A percentile compares a stretch with the other conserved stretches of the same genome.
Conservation (phyloP, 2,113 vertebrate genomes). For the Amphilophus citrinellus region DNA sequence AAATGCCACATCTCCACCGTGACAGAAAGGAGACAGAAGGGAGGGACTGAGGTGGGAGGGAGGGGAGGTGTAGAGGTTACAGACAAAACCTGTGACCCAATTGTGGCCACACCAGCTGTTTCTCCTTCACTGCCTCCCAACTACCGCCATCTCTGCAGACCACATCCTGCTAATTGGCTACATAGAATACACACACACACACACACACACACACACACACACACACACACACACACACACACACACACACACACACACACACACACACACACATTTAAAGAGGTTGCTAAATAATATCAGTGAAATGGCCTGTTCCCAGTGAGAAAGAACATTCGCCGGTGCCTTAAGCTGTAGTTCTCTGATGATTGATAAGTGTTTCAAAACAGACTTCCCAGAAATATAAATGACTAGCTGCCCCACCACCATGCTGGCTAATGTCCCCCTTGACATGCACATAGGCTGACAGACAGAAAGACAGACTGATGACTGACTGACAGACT, state of each 20-base stretch:
- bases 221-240: background rate
- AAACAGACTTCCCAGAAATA: constrained; percentile 62
- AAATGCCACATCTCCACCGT: constrained; percentile 65
- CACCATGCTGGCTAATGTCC: constrained; percentile 54
- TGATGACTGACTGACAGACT: constrained; percentile 53
- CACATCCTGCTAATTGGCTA: constrained; percentile 77
- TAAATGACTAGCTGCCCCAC: constrained; percentile 54
- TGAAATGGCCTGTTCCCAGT: constrained; percentile 50
- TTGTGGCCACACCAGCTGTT: constrained; percentile 80
- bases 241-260: no score
- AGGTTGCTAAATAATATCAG: constrained; percentile 48
- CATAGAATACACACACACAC: background rate
- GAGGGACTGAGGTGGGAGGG: constrained; percentile 36
- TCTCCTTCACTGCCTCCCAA: constrained; percentile 69
- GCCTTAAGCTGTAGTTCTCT: constrained; percentile 56
- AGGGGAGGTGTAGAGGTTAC: constrained; percentile 56
- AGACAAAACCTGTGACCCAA: constrained; percentile 77
- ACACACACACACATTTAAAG: background rate
- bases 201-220: background rate
- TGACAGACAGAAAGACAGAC: constrained; percentile 47
- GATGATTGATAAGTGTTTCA: constrained; percentile 70
- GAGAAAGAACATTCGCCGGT: constrained; percentile 45
- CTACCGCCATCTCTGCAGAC: constrained; percentile 67
- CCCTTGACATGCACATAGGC: constrained; percentile 56
- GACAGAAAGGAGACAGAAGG: constrained; percentile 69